phyloP scores from a whole-genome alignment of 2,113 vertebrate genomes.

The Tyrannus savana region DNA sequence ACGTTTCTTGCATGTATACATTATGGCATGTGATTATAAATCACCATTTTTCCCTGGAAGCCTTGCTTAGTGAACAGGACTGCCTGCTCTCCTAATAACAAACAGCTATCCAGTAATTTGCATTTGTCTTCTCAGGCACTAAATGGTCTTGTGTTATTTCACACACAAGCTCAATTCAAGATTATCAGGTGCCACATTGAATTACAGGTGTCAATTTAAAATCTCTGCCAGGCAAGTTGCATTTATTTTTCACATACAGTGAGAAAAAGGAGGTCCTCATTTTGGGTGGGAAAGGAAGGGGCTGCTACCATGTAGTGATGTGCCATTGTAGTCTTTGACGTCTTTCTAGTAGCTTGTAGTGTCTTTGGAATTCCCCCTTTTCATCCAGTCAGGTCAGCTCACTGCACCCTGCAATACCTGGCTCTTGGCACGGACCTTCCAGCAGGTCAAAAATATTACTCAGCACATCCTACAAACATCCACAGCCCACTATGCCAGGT shows the following conservation, averaged over 20 bases:
- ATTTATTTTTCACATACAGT: not conserved
- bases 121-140: not conserved
- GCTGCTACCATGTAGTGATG: not conserved
- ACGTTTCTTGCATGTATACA: not conserved
- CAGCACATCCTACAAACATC: not conserved
- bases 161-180: not conserved
- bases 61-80: not conserved
- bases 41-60: not conserved
- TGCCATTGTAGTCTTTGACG: not conserved
- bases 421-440: not conserved
- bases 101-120: not conserved
- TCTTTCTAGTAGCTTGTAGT: not conserved
- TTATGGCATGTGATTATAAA: not conserved
- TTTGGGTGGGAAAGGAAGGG: not conserved
- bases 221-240: not conserved
- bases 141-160: not conserved
- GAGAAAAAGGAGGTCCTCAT: not conserved
- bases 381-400: not conserved
- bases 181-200: not conserved
- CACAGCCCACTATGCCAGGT: accelerated
- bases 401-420: not conserved
- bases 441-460: not conserved
- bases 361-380: not conserved
- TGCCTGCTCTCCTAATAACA: not conserved
- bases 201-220: not conserved